These are phyloP conservation scores for Podarcis raffonei DNA, from an alignment of 2,113 vertebrate genomes.

Conservation along the genomic window DNA sequence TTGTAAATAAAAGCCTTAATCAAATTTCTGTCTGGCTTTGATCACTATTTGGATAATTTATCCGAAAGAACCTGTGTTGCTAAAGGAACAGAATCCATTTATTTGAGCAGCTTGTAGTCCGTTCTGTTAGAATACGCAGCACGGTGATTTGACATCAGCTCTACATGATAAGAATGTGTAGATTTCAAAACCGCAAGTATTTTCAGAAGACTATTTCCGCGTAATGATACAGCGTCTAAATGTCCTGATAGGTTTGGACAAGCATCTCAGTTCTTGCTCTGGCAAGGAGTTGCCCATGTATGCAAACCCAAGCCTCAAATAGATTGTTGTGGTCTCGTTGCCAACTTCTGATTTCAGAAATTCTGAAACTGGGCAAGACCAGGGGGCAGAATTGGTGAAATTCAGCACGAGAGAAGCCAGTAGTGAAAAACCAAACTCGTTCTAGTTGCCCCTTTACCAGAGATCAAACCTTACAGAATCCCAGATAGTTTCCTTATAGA, in stretches of 20 bases:
- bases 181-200: neutral
- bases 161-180: neutral
- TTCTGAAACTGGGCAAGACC: neutral
- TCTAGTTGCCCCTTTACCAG: no score
- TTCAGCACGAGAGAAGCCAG: neutral
- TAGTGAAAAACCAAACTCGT: no score
- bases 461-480: no score
- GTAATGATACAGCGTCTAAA: neutral
- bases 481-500: neutral
- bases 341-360: neutral
- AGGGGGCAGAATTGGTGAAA: neutral
- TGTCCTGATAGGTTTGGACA: neutral
- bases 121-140: neutral
- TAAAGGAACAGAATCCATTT: neutral
- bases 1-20: slow-evolving; percentile 51
- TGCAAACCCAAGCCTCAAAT: neutral
- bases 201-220: neutral
- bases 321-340: neutral
- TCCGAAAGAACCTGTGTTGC: neutral
- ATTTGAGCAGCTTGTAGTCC: no score
- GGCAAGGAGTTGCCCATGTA: neutral
- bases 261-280: neutral
- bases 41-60: neutral
- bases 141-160: neutral
- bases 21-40: neutral